Base-by-base conservation (phyloP, 2,797 vertebrate genomes). In the Pangasius mekongensis region DNA sequence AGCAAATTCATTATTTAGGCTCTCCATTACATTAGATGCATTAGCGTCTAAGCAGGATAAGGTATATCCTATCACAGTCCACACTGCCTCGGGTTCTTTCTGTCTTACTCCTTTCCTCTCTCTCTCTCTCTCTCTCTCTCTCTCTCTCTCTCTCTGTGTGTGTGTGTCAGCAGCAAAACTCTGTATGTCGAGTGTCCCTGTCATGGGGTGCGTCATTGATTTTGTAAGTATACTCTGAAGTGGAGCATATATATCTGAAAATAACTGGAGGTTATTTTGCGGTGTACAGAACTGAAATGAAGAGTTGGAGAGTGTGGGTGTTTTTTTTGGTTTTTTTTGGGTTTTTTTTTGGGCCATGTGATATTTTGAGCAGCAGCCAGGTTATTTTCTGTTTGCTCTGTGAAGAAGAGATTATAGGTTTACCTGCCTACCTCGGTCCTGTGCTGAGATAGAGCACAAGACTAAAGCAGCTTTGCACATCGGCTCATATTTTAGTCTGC, bases 351-450 rank as follows among this genome's bases (percentile, higher is more conserved):
- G 64, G 13, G 27, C 13, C 86, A 56, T 64, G 56, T 83, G 56
- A 86, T 84, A 58, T 88, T 87, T 66, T 60, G 67, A 36, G 24
- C 43, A 78, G 66, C 47, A 9, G 74, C 82, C 76, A 76, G 89
- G 67, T 76, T 52, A 47, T 67, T 81, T 56, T 49, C 16, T 62
- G 33, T 77, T 87, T 85, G 82, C 80, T 81, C 73, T 54, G 66
- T n/a, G 67, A 81, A 47, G 58, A 89, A 49, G 22, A 88, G 86
- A 84, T 91, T 88, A 88, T 86, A 84, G 84, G 80, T 89, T 86
- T 89, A 88, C 88, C 84, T 87, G 66, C 86, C 33, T 86, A 24
- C 80, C 87, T 76, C 30, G 66, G 56, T 83, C 54, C 43, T 86
- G 52, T 30, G 82, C 88, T 14, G n/a, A 36, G 77, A 10, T 30